Base-by-base conservation (phyloP, 2,888 invertebrate genomes). In the Seladonia tumulorum region DNA sequence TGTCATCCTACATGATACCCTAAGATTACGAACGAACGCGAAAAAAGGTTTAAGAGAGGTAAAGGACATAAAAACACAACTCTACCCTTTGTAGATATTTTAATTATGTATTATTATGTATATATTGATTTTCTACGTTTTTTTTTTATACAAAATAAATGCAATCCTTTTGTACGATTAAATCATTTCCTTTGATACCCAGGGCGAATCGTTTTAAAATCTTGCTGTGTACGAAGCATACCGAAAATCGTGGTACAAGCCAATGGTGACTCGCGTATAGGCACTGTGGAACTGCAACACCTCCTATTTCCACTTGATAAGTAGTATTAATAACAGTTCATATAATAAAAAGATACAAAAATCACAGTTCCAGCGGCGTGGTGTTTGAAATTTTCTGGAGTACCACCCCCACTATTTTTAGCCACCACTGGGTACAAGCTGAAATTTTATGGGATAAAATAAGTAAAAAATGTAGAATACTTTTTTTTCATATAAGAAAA, bases 71-170 rank as follows among this genome's bases (percentile, higher is more conserved):
- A 82, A 82, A 71, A 35, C 66, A 83, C 78, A 81, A 63, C 63
- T 82, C 72, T 89, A 87, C 90, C 87, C 79, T 87, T 70, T 93
- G 93, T 94, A 93, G 94, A 94, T 94, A 93, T 92, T 89, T 91
- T 90, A 89, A 93, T 90, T 89, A 91, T 93, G 92, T 94, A 92
- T 92, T 91, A 93, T 94, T 93, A 92, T 94, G 94, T 94, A 94
- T 93, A 94, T 94, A 94, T 89, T 89, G 85, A 90, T 90, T 90
- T 90, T 85, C 63, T 87, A 87, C 79, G 16, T 89, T 90, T 93
- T 91, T 91, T 92, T 89, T 93, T 93, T 93, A 90, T 93, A 93
- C 90, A 87, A 92, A 93, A 93, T 93, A 93, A 93, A 94, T 73
- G 90, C 85, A 90, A 92, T 91, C 88, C 91, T 92, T 91, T 92